Evolutionary conservation across 23 tunicate species (phyloP), one percentile per base, ranked within the genome.

Genomic region (Halocynthia roretzi): DNA sequence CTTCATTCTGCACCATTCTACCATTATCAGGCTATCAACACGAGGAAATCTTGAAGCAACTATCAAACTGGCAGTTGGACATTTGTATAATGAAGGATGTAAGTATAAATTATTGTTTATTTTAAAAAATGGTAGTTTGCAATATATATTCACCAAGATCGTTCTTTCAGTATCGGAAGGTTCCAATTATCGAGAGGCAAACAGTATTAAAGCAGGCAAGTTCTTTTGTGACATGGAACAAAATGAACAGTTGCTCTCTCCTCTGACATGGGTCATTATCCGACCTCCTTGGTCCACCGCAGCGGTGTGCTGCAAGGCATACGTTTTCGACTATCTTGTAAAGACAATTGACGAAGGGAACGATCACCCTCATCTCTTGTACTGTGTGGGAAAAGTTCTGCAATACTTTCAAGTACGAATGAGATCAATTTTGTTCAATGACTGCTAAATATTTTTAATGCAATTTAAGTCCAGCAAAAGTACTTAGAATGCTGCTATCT

Each of bases 241-340:
- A 6, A 65, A 65, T 65, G 17, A 15, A 11, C 70, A 48, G 31
- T 15, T 65, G n/a, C 5, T 20, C 1, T 65, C 17, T 10, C 70
- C 70, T 10, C 10, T 65, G 31, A 65, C 70, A 20, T 65, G 70
- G 70, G 70, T 65, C 17, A 20, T 65, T 48, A 65, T 65, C 31
- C 14, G 70, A 8, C 70, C 70, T 10, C 70, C 70, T 0, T 65
- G 70, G 70, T 65, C 70, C 31, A 48, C 70, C 31, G 70, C 70
- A 9, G 21, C 70, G 21, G 70, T 65, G 21, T 65, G 70, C 17
- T 48, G 70, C 9, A 65, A 65, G 31, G 70, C 70, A 9, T 65
- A 20, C 17, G 70, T 65, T 65, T 65, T 10, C 17, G 31, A 65
- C 21, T 48, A 65, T 10, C 31, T 65, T 20, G 10, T 15, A 6